Evolutionary conservation across 2,113 vertebrate species (phyloP).

Genomic region (Symphodus melops): DNA sequence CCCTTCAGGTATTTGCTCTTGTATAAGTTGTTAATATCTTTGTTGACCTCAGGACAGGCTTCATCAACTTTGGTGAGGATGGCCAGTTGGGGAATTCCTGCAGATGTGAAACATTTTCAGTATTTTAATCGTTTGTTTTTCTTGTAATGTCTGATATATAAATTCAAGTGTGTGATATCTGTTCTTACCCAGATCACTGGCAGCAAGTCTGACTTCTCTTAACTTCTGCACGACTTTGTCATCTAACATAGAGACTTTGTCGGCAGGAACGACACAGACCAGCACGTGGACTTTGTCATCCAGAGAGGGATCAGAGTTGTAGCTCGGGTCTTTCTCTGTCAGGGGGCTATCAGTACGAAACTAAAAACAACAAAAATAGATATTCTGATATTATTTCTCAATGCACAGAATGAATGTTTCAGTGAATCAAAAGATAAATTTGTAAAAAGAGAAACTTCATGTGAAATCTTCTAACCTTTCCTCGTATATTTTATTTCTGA

Average conservation of each 20-base stretch:
- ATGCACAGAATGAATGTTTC: no score
- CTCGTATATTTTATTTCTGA: no score
- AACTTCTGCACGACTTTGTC: slow-evolving; percentile 4
- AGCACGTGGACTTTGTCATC: slow-evolving; percentile 45
- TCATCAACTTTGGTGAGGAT: slow-evolving; percentile 51
- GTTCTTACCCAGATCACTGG: slow-evolving; percentile 31
- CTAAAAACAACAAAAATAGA: slow-evolving; percentile 14
- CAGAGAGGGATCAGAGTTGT: slow-evolving; percentile 1
- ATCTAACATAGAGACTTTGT: rapidly evolving
- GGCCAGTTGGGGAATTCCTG: slow-evolving; percentile 49
- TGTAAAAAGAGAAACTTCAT: no score
- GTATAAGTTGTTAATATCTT: background rate
- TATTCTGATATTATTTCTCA: no score
- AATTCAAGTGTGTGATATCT: background rate
- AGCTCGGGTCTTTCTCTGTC: background rate
- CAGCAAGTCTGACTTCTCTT: slow-evolving; percentile 23
- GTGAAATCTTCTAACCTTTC: no score
- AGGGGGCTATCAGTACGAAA: background rate
- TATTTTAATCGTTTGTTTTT: background rate
- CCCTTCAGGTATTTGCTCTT: slow-evolving; percentile 21
- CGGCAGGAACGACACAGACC: slow-evolving; percentile 29
- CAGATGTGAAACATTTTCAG: background rate
- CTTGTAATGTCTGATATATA: background rate
- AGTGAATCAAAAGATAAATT: no score
- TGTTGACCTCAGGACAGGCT: background rate